These are phyloP conservation scores for Cassiopea xamachana DNA, from an alignment of 30 jellyfish, hydroid and myxozoan species.

Conservation along the genomic window DNA sequence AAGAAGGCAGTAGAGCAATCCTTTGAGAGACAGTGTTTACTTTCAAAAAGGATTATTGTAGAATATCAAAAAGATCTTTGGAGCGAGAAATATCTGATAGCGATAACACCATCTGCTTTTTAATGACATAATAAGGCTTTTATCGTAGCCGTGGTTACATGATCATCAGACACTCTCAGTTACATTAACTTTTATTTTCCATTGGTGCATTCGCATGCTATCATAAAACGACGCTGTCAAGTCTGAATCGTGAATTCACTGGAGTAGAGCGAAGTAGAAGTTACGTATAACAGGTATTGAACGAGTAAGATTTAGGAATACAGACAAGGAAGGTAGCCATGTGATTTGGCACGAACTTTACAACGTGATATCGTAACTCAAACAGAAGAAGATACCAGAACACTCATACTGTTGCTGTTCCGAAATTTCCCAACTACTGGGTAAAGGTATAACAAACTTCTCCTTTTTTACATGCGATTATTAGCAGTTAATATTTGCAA, in stretches of 20 bases:
- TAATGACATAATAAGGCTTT: neutral
- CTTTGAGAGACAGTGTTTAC: neutral
- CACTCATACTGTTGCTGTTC: neutral
- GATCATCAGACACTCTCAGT: neutral
- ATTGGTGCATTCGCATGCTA: neutral
- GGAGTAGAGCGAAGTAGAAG: neutral
- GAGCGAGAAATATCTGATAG: neutral
- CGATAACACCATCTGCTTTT: slow-evolving; percentile 1
- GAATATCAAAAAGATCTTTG: neutral
- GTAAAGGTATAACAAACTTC: too few species aligned
- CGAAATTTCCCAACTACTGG: too few species aligned
- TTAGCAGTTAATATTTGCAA: too few species aligned
- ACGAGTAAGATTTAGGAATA: too few species aligned
- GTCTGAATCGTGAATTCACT: neutral
- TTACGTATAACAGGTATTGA: neutral
- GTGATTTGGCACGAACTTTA: neutral
- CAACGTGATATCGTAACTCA: neutral
- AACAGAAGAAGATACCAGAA: neutral
- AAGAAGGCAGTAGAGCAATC: neutral
- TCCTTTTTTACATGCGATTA: too few species aligned
- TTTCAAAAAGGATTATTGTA: neutral
- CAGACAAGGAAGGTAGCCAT: neutral
- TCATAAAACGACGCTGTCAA: neutral
- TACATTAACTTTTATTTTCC: neutral
- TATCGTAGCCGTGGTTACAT: slow-evolving; percentile 12